Percentiles rank a stretch among this genome's conserved stretches.
Conservation (phyloP, 1,140 invertebrate species). For the Uloborus diversus region DNA sequence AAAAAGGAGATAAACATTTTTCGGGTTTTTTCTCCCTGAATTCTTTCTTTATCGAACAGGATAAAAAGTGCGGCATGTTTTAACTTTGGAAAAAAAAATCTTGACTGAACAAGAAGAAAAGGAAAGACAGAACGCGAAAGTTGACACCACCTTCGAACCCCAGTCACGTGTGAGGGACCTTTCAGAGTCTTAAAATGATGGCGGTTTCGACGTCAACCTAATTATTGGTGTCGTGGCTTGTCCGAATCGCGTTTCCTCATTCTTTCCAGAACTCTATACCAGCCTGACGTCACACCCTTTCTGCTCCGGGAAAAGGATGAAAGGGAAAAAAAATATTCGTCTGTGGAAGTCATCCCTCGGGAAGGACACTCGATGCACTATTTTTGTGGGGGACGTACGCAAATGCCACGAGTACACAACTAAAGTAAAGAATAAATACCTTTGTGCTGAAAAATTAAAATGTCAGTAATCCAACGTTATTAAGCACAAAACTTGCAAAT, state of each 20-base stretch:
- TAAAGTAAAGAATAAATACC: no score
- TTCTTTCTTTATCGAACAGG: no score
- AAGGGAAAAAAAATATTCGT: constrained; percentile 1
- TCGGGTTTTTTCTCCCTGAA: no score
- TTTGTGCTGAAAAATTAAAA: no score
- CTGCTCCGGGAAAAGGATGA: constrained; percentile 13
- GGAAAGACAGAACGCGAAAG: no score
- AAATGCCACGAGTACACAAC: no score
- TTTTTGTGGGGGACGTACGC: constrained; percentile 9
- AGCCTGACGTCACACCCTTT: constrained; percentile 41
- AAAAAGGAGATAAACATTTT: no score
- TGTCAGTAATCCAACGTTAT: no score
- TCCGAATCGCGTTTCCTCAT: constrained; percentile 51
- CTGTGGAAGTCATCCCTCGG: constrained; percentile 4
- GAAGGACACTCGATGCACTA: constrained; percentile 37
- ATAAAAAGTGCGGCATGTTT: no score
- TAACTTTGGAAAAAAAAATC: no score
- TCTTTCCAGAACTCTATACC: constrained; percentile 34
- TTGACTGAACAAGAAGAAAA: no score
- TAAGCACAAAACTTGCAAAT: no score
- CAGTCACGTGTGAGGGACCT: constrained; percentile 26
- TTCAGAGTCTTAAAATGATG: constrained; percentile 51
- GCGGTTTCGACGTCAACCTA: constrained; percentile 40
- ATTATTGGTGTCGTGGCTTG: constrained; percentile 54
- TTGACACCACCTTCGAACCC: background rate